These are phyloP conservation scores for Thaumetopoea pityocampa DNA, from an alignment of 1,140 invertebrate genomes.

Conservation along the genomic window DNA sequence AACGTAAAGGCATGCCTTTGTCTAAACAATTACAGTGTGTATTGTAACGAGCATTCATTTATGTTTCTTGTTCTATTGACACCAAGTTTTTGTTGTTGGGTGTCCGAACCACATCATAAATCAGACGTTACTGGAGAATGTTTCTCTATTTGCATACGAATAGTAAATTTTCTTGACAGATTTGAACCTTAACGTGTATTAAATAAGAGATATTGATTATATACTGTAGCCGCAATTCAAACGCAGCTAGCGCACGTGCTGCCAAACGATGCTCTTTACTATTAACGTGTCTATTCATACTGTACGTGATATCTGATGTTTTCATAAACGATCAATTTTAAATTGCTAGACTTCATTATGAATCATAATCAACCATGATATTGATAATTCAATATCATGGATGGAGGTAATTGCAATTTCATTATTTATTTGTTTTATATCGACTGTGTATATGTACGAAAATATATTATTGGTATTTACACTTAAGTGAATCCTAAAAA, in stretches of 20 bases:
- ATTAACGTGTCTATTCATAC: conserved; percentile 59
- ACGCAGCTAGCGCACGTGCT: conserved; percentile 34
- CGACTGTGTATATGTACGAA: too few species aligned
- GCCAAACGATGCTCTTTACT: conserved; percentile 51
- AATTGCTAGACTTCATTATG: conserved; percentile 50
- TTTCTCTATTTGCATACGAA: conserved; percentile 14
- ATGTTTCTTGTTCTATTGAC: conserved; percentile 67
- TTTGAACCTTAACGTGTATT: conserved; percentile 25
- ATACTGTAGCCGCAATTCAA: conserved; percentile 8
- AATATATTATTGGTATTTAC: too few species aligned
- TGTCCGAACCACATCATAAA: conserved; percentile 68
- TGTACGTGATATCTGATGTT: conserved; percentile 46
- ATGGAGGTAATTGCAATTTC: too few species aligned
- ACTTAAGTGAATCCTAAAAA: too few species aligned
- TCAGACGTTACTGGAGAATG: conserved; percentile 40
- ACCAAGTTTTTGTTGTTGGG: conserved; percentile 55
- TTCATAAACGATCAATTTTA: conserved; percentile 66
- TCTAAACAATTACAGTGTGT: conserved; percentile 69
- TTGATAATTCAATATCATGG: too few species aligned
- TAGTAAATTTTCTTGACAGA: conserved; percentile 2
- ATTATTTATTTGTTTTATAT: too few species aligned
- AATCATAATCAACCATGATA: too few species aligned
- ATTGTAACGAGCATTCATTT: conserved; percentile 68
- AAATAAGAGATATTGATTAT: conserved; percentile 9
- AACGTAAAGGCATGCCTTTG: conserved; percentile 29